Base-by-base conservation (phyloP, 2,888 invertebrate genomes). In the Drosophila anomalata region DNA sequence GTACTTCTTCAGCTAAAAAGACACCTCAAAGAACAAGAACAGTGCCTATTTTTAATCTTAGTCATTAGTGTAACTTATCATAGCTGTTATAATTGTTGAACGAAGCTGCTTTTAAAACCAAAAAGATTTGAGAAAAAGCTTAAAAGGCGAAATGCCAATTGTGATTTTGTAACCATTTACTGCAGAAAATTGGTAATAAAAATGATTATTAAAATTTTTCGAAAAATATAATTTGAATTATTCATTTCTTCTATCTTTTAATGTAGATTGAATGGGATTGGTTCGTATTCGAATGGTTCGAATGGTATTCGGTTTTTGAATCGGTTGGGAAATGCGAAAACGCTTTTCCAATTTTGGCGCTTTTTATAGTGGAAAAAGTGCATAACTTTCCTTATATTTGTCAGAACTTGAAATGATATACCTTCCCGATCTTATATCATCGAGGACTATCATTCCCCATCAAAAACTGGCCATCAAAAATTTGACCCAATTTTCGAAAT, bases 1-100 rank as follows among this genome's bases (percentile, higher is more conserved):
- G 12, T 98, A 97, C 91, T 98, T 98, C 92, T 98, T 98, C 92
- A 97, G 97, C 92, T 97, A 91, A 42, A 44, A 63, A 14, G 26
- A 36, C 8, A 26, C n/a, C 41, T 12, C 3, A 26, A 29, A 6
- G 4, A 50, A 36, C 44, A 46, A 3, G 12, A n/a, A 70, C 50
- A 53, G 83, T 87, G 79, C 88, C 86, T 85, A 71, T 56, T 39
- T 56, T n/a, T 65, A 73, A 11, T 31, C 51, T 44, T 76, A 87
- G 73, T 63, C 75, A 75, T 75, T 70, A 65, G 52, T 4, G 51
- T 48, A 54, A 60, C 22, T 65, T 69, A 48, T 57, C 24, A 68
- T 68, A 59, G 29, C 52, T 75, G 79, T 70, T 87, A 61, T 71
- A 66, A 63, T 85, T 71, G 76, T 76, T 81, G 5, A 73, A 62